A percentile compares a stretch with the other conserved stretches of the same genome.
Conservation (phyloP, 2,113 vertebrate genomes). For the Ictidomys tridecemlineatus region DNA sequence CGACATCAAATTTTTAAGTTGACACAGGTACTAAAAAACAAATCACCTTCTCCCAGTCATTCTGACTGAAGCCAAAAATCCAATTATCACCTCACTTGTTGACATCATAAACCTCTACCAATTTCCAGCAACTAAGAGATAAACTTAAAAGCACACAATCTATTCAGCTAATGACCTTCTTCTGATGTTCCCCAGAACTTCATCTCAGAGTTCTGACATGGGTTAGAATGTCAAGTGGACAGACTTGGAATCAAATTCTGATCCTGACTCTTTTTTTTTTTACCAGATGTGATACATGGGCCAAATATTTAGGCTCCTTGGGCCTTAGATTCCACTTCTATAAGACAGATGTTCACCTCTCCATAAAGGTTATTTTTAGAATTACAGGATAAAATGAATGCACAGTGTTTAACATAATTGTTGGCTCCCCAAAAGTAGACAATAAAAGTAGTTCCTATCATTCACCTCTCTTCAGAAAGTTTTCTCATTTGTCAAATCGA, state of each 20-base stretch:
- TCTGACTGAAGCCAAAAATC: slow-evolving; percentile 71
- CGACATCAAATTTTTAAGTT: slow-evolving; percentile 57
- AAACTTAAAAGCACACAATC: slow-evolving; percentile 22
- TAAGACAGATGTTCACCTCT: neutral
- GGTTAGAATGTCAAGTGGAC: neutral
- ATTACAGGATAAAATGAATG: neutral
- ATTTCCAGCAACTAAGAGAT: slow-evolving; percentile 57
- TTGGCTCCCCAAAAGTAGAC: neutral
- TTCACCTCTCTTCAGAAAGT: neutral
- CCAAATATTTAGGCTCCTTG: neutral
- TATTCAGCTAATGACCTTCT: slow-evolving; percentile 16
- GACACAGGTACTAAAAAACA: slow-evolving; percentile 56
- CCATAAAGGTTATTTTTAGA: neutral
- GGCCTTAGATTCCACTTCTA: neutral
- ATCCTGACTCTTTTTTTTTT: slow-evolving; percentile 17
- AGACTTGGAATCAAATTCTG: slow-evolving; percentile 27
- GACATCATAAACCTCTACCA: slow-evolving; percentile 61
- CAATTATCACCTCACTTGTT: slow-evolving; percentile 74
- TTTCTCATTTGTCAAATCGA: neutral
- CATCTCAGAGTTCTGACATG: neutral
- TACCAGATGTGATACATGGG: neutral
- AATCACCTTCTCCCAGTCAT: slow-evolving; percentile 71
- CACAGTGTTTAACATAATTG: neutral
- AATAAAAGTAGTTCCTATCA: neutral
- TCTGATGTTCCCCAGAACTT: neutral